Base-by-base conservation (phyloP, 2,797 vertebrate genomes). In the Miichthys miiuy region DNA sequence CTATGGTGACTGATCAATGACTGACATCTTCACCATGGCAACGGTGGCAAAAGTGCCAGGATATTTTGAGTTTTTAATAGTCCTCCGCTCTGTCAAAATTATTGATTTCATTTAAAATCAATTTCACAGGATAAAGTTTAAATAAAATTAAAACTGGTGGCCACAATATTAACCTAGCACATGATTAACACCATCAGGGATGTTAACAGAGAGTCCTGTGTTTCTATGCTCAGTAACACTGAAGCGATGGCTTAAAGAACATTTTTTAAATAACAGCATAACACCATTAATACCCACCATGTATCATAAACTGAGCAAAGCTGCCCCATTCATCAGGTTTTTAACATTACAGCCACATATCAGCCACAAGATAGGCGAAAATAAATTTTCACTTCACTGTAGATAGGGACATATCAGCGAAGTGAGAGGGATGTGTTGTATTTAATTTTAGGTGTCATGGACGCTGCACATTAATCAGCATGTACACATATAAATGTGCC, bases 391-490 rank as follows among this genome's bases (percentile, higher is more conserved):
- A 56, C 70, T 55, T 66, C 8, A 9, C 44, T 65, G 34, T 18
- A 63, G 68, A 81, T 42, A 67, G 17, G 23, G 27, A 50, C 27
- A 20, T 25, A 72, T 61, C 65, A 72, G 72, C 57, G 25, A 47
- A 50, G 65, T 52, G 54, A 61, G 67, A 80, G 56, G 41, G 44
- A 47, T 56, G 62, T 14, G 38, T 27, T 79, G n/a, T 67, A 62
- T 81, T 75, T 46, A 51, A 54, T 79, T 68, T 68, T 81, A 56
- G 63, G 56, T 50, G 64, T 82, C 79, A 81, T 41, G 65, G 68
- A 74, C 60, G 50, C 64, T 55, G 75, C 30, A 47, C 80, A 77
- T 70, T 83, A 75, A 87, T 88, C 65, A 86, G 8, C 34, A 74
- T 57, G 48, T 55, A 52, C 64, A 41, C 75, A 68, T 72, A 41